phyloP scores from a whole-genome alignment of 2,888 invertebrate species.

The Stomorhina lunata region DNA sequence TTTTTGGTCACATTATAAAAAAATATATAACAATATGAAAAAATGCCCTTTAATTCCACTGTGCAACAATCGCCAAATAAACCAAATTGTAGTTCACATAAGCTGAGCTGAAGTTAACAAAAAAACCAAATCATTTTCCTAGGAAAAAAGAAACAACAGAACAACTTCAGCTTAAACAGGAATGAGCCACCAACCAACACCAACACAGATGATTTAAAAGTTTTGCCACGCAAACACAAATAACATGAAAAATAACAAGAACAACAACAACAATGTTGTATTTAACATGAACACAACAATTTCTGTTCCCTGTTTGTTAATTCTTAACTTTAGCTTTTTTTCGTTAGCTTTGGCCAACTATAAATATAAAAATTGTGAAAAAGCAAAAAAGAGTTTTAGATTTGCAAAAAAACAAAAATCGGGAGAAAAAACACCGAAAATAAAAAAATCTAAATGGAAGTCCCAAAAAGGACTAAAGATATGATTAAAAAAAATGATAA shows the following conservation, averaged over 20 bases:
- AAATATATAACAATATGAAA: too few relatives aligned
- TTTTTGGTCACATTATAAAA: too few relatives aligned
- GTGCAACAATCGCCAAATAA: too few relatives aligned
- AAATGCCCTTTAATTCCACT: too few relatives aligned
- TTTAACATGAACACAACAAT: slow-evolving; percentile 30
- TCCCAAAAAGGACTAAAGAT: slow-evolving; percentile 27
- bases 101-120: too few relatives aligned
- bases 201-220: slow-evolving; percentile 54
- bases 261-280: too few relatives aligned
- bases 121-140: not conserved
- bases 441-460: slow-evolving; percentile 32
- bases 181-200: slow-evolving; percentile 17
- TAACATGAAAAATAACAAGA: slow-evolving; percentile 26
- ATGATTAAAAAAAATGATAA: slow-evolving; percentile 13
- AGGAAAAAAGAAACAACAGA: slow-evolving; percentile 8
- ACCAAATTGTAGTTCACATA: too few relatives aligned
- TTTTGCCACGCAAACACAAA: slow-evolving; percentile 48
- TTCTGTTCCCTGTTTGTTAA: not conserved
- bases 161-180: not conserved
- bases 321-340: not conserved
- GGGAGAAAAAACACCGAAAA: not conserved
- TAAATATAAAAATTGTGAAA: not conserved
- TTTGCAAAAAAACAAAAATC: slow-evolving; percentile 31
- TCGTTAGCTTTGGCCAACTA: too few relatives aligned
- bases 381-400: slow-evolving; percentile 14